Conservation (phyloP, 2,888 invertebrate species). For the Drepanosiphum platanoidis region DNA sequence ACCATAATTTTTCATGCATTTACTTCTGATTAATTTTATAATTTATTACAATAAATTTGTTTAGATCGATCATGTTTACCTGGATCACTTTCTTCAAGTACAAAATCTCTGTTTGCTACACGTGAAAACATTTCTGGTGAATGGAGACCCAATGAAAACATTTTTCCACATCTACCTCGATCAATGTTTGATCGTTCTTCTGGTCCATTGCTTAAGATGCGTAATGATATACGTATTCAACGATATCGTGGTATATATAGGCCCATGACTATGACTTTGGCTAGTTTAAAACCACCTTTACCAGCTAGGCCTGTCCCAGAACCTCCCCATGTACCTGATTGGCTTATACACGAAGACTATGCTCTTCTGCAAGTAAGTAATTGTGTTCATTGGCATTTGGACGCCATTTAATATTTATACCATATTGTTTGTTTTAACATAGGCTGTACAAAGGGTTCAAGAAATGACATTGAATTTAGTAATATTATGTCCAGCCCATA, state of each 20-base stretch:
- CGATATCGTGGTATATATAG: conserved; percentile 74
- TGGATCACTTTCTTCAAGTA: conserved; percentile 35
- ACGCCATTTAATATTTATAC: not conserved
- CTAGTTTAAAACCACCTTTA: conserved; percentile 65
- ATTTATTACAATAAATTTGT: not conserved
- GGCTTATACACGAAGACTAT: conserved; percentile 92
- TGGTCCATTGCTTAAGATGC: conserved; percentile 78
- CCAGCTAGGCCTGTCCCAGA: conserved; percentile 71
- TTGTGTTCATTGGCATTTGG: conserved; percentile 69
- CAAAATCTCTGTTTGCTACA: conserved; percentile 35
- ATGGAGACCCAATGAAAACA: conserved; percentile 44
- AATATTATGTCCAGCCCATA: conserved; percentile 82
- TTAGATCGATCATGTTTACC: conserved; percentile 47
- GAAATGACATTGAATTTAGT: conserved; percentile 80
- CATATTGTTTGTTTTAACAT: conserved; percentile 60
- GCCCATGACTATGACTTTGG: conserved; percentile 64
- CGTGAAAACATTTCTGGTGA: conserved; percentile 53
- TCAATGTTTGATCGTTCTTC: conserved; percentile 85
- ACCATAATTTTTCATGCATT: not conserved
- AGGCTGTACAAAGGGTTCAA: conserved; percentile 70
- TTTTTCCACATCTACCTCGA: conserved; percentile 72
- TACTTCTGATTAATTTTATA: not conserved
- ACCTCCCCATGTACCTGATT: conserved; percentile 80
- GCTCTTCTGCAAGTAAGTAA: conserved; percentile 79
- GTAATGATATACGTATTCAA: conserved; percentile 81